A percentile compares a stretch with the other conserved stretches of the same genome.
These are phyloP conservation scores for Echinarachnius parma DNA, from an alignment of 53 echinoderm and acorn worm species.

Conservation along the genomic window DNA sequence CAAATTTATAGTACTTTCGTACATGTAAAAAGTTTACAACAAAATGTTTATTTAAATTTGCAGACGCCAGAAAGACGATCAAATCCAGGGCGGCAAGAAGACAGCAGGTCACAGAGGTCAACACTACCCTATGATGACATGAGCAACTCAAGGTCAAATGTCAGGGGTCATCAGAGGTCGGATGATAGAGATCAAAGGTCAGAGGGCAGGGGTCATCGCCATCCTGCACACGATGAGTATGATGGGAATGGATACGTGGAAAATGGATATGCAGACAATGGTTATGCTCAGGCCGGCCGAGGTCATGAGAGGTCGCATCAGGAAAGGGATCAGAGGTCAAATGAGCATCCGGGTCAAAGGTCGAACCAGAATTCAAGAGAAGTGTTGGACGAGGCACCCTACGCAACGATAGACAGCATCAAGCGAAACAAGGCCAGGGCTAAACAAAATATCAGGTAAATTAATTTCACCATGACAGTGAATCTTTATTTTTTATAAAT, in stretches of 20 bases:
- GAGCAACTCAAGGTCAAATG: too few species aligned
- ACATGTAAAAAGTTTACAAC: neutral
- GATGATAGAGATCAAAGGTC: conserved; percentile 27
- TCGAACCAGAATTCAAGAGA: conserved; percentile 24
- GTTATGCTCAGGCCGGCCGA: neutral
- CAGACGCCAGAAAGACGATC: conserved; percentile 22
- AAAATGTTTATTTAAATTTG: neutral
- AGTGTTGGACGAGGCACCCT: conserved; percentile 47
- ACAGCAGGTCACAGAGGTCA: conserved; percentile 9
- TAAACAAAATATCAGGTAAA: conserved; percentile 1
- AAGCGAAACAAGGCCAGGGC: conserved; percentile 45
- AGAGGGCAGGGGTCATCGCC: neutral
- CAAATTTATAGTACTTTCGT: too few species aligned
- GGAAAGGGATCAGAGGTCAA: neutral
- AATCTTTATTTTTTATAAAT: too few species aligned
- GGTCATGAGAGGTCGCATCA: conserved; percentile 1
- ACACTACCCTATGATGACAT: too few species aligned
- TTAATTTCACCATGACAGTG: neutral
- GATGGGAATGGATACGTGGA: conserved; percentile 13
- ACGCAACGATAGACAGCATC: conserved; percentile 69
- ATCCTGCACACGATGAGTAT: conserved; percentile 17
- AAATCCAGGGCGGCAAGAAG: too few species aligned
- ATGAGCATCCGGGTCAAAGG: neutral
- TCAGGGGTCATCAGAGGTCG: too few species aligned
- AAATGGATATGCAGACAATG: conserved; percentile 3